Evolutionary conservation across 2,888 invertebrate species (phyloP), one percentile per base, ranked within the genome.

Genomic region (Ophion ellenae): DNA sequence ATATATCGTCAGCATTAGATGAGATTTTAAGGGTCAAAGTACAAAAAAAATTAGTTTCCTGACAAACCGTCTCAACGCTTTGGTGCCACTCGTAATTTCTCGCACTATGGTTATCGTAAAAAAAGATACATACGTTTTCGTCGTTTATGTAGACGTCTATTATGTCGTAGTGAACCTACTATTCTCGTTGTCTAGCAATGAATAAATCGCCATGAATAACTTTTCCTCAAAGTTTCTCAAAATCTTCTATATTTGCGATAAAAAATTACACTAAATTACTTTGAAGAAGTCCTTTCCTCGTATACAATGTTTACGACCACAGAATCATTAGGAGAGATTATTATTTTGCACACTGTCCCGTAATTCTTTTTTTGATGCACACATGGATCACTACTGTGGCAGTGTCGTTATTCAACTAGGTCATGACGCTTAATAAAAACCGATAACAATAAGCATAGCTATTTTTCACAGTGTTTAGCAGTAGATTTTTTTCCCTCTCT

Each of bases 381-480:
- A 82, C 63, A 24, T 20, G 36, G 63, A 36, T 24, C 2, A 24
- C 24, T 24, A 24, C 1, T 32, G 53, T 28, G 20, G 57, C 3
- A 57, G 17, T 40, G 36, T 80, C 69, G 24, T n/a, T 10, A 40
- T 47, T 84, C 82, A 89, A 90, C 85, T 88, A 76, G 89, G 86
- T 89, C 88, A 86, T 66, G 86, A 85, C 83, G 88, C 89, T 90
- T 90, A 89, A 90, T 90, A 87, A 86, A 87, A 86, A 70, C 87
- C 79, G 7, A 10, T 32, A 66, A 73, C 67, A 89, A 89, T 89
- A 88, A 89, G 86, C 83, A 5, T 14, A 10, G 57, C 66, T 66
- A 76, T 76, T 76, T 79, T 85, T 84, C 79, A 67, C 86, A 79
- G 61, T 78, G 85, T 84, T 83, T 86, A 86, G 85, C 70, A 36